Percentiles rank a stretch among this genome's conserved stretches.
Evolutionary conservation across 2,888 invertebrate genomes (phyloP).

Genomic region (Oxyteleia sp.): DNA sequence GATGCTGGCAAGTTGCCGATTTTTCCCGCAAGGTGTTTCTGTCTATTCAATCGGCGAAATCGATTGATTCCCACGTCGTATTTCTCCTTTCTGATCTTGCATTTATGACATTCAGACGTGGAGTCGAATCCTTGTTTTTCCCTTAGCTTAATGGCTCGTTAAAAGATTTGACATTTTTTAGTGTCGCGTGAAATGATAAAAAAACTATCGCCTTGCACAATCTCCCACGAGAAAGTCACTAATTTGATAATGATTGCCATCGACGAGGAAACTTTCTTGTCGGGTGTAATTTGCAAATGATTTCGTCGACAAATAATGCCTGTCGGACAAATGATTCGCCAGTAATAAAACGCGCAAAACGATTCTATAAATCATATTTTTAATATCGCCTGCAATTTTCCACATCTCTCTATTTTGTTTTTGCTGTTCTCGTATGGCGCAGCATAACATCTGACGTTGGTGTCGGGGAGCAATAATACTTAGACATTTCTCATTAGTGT

Average conservation of each 20-base stretch:
- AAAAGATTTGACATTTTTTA: too few relatives aligned
- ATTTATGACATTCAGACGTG: too few relatives aligned
- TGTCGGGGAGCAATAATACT: slow-evolving; percentile 51
- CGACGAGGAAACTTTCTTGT: slow-evolving; percentile 1
- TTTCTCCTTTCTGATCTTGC: not conserved
- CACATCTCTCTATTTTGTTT: not conserved
- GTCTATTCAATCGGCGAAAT: not conserved
- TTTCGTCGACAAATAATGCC: slow-evolving; percentile 17
- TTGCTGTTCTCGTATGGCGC: slow-evolving; percentile 9
- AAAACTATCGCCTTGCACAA: slow-evolving; percentile 50
- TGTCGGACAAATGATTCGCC: not conserved
- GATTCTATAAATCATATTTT: slow-evolving; percentile 17
- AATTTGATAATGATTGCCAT: slow-evolving; percentile 22
- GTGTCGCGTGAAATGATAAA: slow-evolving; percentile 25
- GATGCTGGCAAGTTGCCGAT: not conserved
- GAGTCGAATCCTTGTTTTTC: too few relatives aligned
- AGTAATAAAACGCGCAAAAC: slow-evolving; percentile 18
- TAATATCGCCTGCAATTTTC: slow-evolving; percentile 6
- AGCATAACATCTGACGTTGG: slow-evolving; percentile 55
- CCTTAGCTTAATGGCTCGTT: too few relatives aligned
- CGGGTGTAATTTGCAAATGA: slow-evolving; percentile 11
- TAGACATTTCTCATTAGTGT: slow-evolving; percentile 63
- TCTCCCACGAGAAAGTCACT: slow-evolving; percentile 22
- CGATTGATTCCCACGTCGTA: slow-evolving; percentile 33
- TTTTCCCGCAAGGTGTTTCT: slow-evolving; percentile 3